Percentiles rank a stretch among this genome's conserved stretches.
Evolutionary conservation across 2,888 invertebrate genomes (phyloP).

Genomic region (Spisula solida): DNA sequence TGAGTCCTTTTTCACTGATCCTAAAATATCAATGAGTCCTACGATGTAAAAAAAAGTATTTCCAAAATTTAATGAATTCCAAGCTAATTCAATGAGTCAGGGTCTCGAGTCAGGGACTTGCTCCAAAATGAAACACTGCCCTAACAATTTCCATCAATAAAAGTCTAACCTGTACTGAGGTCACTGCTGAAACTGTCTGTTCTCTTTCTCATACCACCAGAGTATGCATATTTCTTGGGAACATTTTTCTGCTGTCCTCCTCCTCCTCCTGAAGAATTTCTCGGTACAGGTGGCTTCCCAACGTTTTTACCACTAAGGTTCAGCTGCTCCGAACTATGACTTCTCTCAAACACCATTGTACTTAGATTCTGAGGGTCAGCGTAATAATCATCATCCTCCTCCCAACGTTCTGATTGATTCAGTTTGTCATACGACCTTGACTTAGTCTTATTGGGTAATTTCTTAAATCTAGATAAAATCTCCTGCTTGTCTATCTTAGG

Average conservation of each 20-base stretch:
- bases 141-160: not conserved
- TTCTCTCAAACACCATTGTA: constrained; percentile 77
- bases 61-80: too few species aligned
- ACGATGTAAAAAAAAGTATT: too few species aligned
- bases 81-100: too few species aligned
- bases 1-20: too few species aligned
- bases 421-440: constrained; percentile 67
- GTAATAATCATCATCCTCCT: constrained; percentile 63
- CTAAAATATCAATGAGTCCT: too few species aligned
- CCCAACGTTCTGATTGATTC: constrained; percentile 63
- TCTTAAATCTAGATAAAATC: constrained; percentile 34
- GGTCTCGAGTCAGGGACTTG: too few species aligned
- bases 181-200: constrained; percentile 83
- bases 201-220: constrained; percentile 72
- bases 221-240: constrained; percentile 65
- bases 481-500: constrained; percentile 38
- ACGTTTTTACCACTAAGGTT: constrained; percentile 62
- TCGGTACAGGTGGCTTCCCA: constrained; percentile 62
- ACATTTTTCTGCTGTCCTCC: constrained; percentile 40
- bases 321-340: constrained; percentile 67
- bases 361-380: constrained; percentile 59
- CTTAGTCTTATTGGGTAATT: constrained; percentile 50
- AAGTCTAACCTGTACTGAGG: constrained; percentile 69
- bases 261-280: constrained; percentile 62
- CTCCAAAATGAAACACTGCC: too few species aligned